Evolutionary conservation across 1,140 invertebrate species (phyloP).

Genomic region (Chymomyza costata): DNA sequence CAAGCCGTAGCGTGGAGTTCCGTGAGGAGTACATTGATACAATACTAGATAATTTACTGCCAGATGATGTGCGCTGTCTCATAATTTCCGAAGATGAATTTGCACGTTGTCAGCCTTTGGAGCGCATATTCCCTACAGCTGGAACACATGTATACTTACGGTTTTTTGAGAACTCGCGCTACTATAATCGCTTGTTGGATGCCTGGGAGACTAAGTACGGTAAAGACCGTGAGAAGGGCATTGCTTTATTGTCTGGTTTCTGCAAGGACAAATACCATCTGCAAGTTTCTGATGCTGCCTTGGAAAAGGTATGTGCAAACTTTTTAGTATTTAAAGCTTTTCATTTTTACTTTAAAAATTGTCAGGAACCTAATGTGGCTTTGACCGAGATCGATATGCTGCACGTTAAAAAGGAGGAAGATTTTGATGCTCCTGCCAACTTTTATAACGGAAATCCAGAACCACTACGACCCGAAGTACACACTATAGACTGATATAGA

Average conservation of each 20-base stretch:
- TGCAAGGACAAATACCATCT: constrained; percentile 85
- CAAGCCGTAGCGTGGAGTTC: constrained; percentile 77
- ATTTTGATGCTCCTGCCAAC: constrained; percentile 14
- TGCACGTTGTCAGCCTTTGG: constrained; percentile 81
- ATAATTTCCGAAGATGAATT: constrained; percentile 95
- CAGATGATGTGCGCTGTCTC: constrained; percentile 92
- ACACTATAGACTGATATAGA: no score
- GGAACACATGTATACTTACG: constrained; percentile 86
- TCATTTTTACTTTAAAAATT: not conserved
- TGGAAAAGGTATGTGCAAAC: constrained; percentile 57
- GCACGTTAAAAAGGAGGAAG: constrained; percentile 61
- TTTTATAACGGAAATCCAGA: constrained; percentile 17
- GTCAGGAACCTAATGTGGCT: constrained; percentile 67
- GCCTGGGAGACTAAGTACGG: constrained; percentile 91
- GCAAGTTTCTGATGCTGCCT: constrained; percentile 77
- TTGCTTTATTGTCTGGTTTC: constrained; percentile 81
- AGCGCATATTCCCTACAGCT: constrained; percentile 91
- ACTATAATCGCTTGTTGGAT: constrained; percentile 95
- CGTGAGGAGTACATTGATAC: constrained; percentile 84
- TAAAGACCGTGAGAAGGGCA: constrained; percentile 80
- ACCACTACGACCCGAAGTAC: no score
- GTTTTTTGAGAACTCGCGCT: constrained; percentile 89
- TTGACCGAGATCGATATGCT: constrained; percentile 71
- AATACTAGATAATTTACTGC: constrained; percentile 87
- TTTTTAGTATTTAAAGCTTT: constrained; percentile 4